phyloP scores from a whole-genome alignment of 2,888 invertebrate genomes.

The Meloe dianella region DNA sequence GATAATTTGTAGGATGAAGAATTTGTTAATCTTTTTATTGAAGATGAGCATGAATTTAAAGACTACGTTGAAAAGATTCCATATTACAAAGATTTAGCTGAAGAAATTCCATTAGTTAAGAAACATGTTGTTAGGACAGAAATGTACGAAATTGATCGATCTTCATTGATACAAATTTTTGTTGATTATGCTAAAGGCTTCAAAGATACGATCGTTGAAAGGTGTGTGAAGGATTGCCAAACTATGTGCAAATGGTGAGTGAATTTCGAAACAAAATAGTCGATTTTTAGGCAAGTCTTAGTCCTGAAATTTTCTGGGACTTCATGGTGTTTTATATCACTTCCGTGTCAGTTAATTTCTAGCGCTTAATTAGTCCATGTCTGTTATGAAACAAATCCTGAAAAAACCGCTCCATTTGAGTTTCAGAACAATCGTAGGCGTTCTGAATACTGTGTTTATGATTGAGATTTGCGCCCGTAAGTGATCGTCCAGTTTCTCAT shows the following conservation, averaged over 20 bases:
- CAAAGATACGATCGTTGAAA: slow-evolving; percentile 71
- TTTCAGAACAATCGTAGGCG: too few relatives aligned
- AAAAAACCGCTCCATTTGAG: too few relatives aligned
- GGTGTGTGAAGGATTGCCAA: slow-evolving; percentile 84
- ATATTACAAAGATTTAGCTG: slow-evolving; percentile 68
- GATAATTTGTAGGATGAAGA: slow-evolving; percentile 62
- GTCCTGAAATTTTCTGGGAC: too few relatives aligned
- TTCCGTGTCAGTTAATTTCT: too few relatives aligned
- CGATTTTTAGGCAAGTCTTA: too few relatives aligned
- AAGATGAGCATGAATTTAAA: slow-evolving; percentile 69
- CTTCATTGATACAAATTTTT: slow-evolving; percentile 75
- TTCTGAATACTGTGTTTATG: too few relatives aligned
- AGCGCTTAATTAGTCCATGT: too few relatives aligned
- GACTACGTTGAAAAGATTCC: slow-evolving; percentile 68
- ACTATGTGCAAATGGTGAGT: slow-evolving; percentile 74
- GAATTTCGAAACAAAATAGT: too few relatives aligned
- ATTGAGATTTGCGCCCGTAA: too few relatives aligned
- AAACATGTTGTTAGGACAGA: slow-evolving; percentile 77
- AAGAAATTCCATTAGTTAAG: slow-evolving; percentile 65
- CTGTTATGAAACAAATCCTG: too few relatives aligned
- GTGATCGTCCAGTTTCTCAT: too few relatives aligned
- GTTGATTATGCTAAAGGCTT: slow-evolving; percentile 72
- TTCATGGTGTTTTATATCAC: too few relatives aligned
- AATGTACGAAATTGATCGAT: slow-evolving; percentile 84
- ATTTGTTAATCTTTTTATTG: slow-evolving; percentile 72